These are phyloP conservation scores for Dipodomys stephensi DNA, from an alignment of 2,113 vertebrate species.

Conservation along the genomic window DNA sequence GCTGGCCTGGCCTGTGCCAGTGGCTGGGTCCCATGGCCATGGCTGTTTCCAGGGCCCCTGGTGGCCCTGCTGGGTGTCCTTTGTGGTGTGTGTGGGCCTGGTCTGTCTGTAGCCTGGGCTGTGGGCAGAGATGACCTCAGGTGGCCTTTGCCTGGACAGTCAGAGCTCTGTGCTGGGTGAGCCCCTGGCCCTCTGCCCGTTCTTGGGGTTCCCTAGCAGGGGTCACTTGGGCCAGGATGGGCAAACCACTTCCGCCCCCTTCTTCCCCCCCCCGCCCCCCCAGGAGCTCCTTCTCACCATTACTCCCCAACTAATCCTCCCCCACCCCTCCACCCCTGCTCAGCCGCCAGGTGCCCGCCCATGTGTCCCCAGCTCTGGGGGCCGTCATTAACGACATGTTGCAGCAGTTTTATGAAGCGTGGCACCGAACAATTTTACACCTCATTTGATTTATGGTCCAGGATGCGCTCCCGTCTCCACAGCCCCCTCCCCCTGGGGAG, in stretches of 20 bases:
- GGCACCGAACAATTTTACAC: constrained; percentile 77
- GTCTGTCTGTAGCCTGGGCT: not conserved
- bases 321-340: not conserved
- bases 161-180: not conserved
- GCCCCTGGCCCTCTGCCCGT: not conserved
- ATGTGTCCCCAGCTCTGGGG: constrained; percentile 57
- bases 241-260: not conserved
- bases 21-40: too few relatives aligned
- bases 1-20: not conserved
- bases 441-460: constrained; percentile 80
- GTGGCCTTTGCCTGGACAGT: not conserved
- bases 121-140: not conserved
- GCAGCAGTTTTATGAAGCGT: constrained; percentile 71
- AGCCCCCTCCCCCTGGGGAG: too few relatives aligned
- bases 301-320: constrained; percentile 48
- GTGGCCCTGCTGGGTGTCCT: not conserved
- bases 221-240: not conserved
- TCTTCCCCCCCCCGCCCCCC: too few relatives aligned
- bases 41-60: not conserved
- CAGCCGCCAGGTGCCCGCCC: constrained; percentile 16
- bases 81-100: not conserved
- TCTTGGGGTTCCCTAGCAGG: not conserved
- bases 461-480: constrained; percentile 26
- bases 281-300: not conserved
- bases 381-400: constrained; percentile 50